These are phyloP conservation scores for Hesperia comma DNA, from an alignment of 2,888 invertebrate genomes.

Conservation along the genomic window DNA sequence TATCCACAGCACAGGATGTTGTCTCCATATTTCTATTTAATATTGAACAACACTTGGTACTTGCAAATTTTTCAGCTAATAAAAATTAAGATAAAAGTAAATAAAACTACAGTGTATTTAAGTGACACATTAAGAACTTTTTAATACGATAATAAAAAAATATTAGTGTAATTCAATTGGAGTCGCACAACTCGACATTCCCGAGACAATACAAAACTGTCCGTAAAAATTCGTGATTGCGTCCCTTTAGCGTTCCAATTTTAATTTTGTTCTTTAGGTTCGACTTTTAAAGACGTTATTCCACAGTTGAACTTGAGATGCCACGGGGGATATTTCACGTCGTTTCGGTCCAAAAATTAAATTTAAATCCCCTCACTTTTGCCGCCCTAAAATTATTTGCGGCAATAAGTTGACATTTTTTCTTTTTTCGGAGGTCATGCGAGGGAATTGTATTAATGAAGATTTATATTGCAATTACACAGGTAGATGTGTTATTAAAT, in stretches of 20 bases:
- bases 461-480: conserved; percentile 19
- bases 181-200: conserved; percentile 17
- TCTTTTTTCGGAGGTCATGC: conserved; percentile 65
- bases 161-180: conserved; percentile 13
- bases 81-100: no score
- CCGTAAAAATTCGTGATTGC: conserved; percentile 42
- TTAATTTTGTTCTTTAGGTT: conserved; percentile 57
- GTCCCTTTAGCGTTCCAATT: conserved; percentile 51
- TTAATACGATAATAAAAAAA: background rate
- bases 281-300: conserved; percentile 62
- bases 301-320: conserved; percentile 68
- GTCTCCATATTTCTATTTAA: no score
- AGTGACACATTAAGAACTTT: background rate
- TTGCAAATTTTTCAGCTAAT: no score
- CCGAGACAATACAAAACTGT: conserved; percentile 33
- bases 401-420: conserved; percentile 67
- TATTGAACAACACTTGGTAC: no score
- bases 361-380: conserved; percentile 82
- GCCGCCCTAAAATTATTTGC: conserved; percentile 76
- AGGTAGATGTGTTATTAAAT: background rate
- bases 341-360: conserved; percentile 80
- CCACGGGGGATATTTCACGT: conserved; percentile 77
- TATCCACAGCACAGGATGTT: no score
- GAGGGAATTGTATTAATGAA: conserved; percentile 29
- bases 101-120: background rate